Evolutionary conservation across 2,888 invertebrate genomes (phyloP), one percentile per base, ranked within the genome.

Genomic region (Tromatobia lineatoria): DNA sequence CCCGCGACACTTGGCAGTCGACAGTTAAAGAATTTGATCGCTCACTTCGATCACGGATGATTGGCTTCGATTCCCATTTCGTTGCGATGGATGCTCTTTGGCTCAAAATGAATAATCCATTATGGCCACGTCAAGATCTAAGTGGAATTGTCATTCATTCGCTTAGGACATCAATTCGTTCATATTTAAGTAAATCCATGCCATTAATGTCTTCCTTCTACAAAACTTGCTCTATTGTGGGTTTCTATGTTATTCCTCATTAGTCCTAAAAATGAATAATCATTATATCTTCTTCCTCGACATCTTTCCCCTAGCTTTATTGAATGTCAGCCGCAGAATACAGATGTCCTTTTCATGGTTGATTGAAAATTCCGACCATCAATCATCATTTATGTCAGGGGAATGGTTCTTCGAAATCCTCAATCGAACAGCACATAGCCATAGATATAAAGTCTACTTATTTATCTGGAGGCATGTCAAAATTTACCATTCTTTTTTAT

Each of bases 351-450:
- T n/a, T 69, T 59, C 25, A 10, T 50, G 47, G 61, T 67, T 59
- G 82, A 77, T 82, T 77, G 59, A 73, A 82, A 57, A 54, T 82
- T 67, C 47, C 73, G 45, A 52, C 67, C 69, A 78, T 67, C 67
- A 67, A 77, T 78, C 73, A 77, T 59, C 59, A 73, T 82, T 82
- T 59, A 20, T 69, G 71, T 66, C 71, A 66, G 50, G 76, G 50
- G 20, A 67, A 67, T 73, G 38, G 67, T 52, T 73, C 77, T 34
- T 75, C 70, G 54, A 64, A 71, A 76, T 71, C 13, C 57, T 25
- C 25, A 23, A 50, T 42, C 38, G 57, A 59, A 81, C 64, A 59
- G 47, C 47, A 20, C 69, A 47, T 13, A 23, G 29, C 52, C 25
- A 42, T 34, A 52, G 8, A 69, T 29, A 50, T 15, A 38, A 38